Conservation (phyloP, 1,140 invertebrate species). For the Drosophila bocqueti region DNA sequence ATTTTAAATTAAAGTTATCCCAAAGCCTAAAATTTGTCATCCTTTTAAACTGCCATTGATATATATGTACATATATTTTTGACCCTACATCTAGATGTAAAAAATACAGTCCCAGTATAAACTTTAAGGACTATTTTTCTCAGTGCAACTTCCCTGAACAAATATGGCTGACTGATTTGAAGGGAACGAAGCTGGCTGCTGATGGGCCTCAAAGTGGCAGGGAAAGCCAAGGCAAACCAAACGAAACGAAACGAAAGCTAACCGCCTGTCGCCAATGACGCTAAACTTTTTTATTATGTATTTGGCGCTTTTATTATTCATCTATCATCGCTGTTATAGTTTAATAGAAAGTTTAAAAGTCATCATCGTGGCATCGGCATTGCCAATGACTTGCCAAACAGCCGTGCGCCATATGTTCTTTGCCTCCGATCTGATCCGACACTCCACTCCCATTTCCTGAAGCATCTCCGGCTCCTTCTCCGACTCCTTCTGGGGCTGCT, state of each 20-base stretch:
- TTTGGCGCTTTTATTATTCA: conserved; percentile 81
- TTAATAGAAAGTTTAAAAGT: conserved; percentile 84
- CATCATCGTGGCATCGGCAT: conserved; percentile 64
- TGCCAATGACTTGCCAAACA: conserved; percentile 71
- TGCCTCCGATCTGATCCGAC: conserved; percentile 6
- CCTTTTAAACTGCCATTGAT: not conserved
- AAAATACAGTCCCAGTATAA: too few relatives aligned
- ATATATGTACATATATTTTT: not conserved
- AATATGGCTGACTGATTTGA: conserved; percentile 69
- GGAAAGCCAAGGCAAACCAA: conserved; percentile 21
- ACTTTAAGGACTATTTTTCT: not conserved
- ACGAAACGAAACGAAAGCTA: conserved; percentile 13
- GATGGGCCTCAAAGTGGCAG: conserved; percentile 37
- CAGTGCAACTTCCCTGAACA: conserved; percentile 34
- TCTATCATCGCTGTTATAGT: conserved; percentile 83
- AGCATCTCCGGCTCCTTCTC: conserved; percentile 5
- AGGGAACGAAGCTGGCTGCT: conserved; percentile 17
- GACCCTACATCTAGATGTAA: too few relatives aligned
- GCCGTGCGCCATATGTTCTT: conserved; percentile 56
- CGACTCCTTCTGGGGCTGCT: not conserved
- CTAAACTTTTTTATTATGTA: conserved; percentile 81
- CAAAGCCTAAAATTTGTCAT: not conserved
- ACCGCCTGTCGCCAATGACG: conserved; percentile 68
- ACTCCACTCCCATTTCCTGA: conserved; percentile 12
- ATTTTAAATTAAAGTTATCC: not conserved